Evolutionary conservation across 2,888 invertebrate genomes (phyloP).

Genomic region (Tipula confusa): DNA sequence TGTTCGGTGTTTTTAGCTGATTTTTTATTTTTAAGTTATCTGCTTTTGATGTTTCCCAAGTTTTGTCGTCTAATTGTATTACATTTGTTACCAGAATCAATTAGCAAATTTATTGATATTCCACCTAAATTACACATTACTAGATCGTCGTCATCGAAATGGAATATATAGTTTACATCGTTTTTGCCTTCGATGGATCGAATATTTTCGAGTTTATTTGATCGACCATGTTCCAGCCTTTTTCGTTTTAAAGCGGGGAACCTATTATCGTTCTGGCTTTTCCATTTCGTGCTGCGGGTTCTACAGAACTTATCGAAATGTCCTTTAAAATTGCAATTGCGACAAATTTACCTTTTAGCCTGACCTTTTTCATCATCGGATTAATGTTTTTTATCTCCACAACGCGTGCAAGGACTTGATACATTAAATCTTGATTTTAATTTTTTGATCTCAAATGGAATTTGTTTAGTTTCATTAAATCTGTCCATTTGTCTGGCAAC

Average conservation of each 20-base stretch:
- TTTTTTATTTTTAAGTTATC: too few species aligned
- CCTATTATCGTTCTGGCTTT: background rate
- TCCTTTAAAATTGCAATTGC: background rate
- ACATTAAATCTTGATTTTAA: background rate
- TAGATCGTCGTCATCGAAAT: background rate
- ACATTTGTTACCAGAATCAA: too few species aligned
- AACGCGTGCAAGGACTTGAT: background rate
- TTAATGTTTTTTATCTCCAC: background rate
- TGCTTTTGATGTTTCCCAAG: too few species aligned
- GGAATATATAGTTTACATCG: background rate
- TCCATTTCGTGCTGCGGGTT: background rate
- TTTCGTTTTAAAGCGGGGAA: background rate
- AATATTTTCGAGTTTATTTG: background rate
- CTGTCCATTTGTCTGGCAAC: constrained; percentile 33
- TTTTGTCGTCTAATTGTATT: too few species aligned
- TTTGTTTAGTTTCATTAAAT: constrained; percentile 28
- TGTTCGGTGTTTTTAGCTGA: too few species aligned
- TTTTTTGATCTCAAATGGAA: background rate
- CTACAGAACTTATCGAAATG: background rate
- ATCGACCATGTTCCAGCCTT: background rate
- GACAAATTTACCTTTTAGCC: background rate
- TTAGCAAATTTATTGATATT: too few species aligned
- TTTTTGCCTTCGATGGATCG: background rate
- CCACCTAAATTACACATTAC: too few species aligned
- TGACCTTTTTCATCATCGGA: too few species aligned